Evolutionary conservation across 37 sponge, comb jelly and placozoan genomes (phyloP).

Genomic region (Geodia barretti): DNA sequence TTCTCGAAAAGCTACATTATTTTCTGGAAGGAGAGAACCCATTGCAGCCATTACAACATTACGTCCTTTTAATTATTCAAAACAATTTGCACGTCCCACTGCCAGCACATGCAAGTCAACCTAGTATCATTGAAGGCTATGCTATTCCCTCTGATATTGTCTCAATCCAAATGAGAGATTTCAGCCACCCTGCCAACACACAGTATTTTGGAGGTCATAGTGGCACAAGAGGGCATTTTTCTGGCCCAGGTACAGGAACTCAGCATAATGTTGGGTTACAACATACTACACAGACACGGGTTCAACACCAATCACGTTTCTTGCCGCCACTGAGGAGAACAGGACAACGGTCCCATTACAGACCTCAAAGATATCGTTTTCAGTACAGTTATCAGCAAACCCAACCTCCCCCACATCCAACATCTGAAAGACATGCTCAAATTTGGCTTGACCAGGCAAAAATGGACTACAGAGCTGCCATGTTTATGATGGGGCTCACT

Average conservation of each 20-base stretch:
- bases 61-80: too few species aligned
- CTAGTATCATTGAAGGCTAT: neutral
- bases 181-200: too few species aligned
- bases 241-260: neutral
- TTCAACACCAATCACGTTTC: neutral
- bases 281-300: neutral
- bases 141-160: too few species aligned
- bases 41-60: too few species aligned
- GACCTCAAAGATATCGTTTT: neutral
- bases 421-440: neutral
- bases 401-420: slow-evolving; percentile 9
- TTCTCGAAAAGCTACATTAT: neutral
- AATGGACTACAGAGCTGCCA: slow-evolving; percentile 46
- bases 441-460: slow-evolving; percentile 60
- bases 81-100: neutral
- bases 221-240: neutral
- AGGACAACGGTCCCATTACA: neutral
- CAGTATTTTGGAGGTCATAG: too few species aligned
- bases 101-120: neutral
- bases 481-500: neutral
- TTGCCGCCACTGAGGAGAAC: neutral
- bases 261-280: neutral
- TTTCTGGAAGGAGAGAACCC: too few species aligned
- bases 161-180: too few species aligned
- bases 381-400: too few species aligned